Percentiles rank a stretch among this genome's conserved stretches.
Evolutionary conservation across 2,797 vertebrate species (phyloP).

Genomic region (Cephalopachus bancanus): DNA sequence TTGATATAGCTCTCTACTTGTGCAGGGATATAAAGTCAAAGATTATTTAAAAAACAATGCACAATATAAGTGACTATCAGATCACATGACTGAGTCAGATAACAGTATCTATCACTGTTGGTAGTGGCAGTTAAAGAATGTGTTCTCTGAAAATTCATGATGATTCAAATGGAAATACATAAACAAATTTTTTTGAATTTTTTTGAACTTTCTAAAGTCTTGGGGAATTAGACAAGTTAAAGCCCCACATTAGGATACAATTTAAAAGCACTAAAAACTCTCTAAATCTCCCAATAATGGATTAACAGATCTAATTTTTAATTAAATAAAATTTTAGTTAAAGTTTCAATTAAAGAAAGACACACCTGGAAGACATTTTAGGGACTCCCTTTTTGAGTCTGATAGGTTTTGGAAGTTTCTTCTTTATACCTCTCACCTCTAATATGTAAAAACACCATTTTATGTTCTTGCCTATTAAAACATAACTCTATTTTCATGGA

Average conservation of each 20-base stretch:
- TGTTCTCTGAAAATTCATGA: constrained; percentile 79
- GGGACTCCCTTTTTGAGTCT: neutral
- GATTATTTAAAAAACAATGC: constrained; percentile 32
- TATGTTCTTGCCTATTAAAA: neutral
- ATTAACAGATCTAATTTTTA: constrained; percentile 81
- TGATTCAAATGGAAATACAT: constrained; percentile 73
- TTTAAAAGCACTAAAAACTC: constrained; percentile 76
- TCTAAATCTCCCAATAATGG: constrained; percentile 62
- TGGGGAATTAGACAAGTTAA: constrained; percentile 85
- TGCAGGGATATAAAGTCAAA: constrained; percentile 51
- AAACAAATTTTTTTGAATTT: constrained; percentile 63
- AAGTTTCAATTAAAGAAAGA: constrained; percentile 16
- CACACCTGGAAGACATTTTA: constrained; percentile 39
- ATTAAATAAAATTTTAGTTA: constrained; percentile 61
- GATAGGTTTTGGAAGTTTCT: neutral
- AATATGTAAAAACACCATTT: neutral
- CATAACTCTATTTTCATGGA: constrained; percentile 12
- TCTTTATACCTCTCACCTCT: neutral
- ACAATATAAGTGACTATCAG: constrained; percentile 12
- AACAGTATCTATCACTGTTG: constrained; percentile 18
- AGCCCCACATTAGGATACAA: constrained; percentile 79
- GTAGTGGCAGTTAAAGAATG: neutral
- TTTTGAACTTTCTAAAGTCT: constrained; percentile 73
- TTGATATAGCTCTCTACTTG: constrained; percentile 55
- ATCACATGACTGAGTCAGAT: constrained; percentile 60